Conservation (phyloP, 2,888 invertebrate genomes). For the Lasioglossum leucozonium region DNA sequence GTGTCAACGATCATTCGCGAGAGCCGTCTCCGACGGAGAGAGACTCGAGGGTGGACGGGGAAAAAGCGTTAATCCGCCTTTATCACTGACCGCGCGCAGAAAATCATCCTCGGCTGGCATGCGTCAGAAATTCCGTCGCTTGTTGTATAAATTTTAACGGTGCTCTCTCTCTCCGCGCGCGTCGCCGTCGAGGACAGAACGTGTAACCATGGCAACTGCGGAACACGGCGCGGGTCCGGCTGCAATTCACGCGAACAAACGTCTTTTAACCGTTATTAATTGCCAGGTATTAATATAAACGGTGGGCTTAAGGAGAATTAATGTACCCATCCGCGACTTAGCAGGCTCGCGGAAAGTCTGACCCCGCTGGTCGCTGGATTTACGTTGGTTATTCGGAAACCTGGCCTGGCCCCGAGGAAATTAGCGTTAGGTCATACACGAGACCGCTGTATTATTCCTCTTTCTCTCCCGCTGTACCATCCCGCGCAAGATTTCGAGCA, state of each 20-base stretch:
- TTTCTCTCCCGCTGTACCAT: not conserved
- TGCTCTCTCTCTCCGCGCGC: conserved; percentile 29
- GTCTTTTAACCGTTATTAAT: conserved; percentile 80
- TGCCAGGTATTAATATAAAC: conserved; percentile 79
- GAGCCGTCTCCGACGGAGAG: not conserved
- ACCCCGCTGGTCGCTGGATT: conserved; percentile 59
- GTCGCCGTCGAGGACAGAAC: conserved; percentile 28
- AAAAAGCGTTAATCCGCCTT: not conserved
- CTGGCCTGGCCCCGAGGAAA: conserved; percentile 47
- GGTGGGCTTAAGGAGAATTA: conserved; percentile 77
- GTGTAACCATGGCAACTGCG: conserved; percentile 47
- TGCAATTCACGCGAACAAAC: conserved; percentile 68
- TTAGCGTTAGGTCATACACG: conserved; percentile 64
- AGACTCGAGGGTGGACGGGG: not conserved
- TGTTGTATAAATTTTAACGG: conserved; percentile 74
- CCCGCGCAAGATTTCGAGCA: conserved; percentile 24
- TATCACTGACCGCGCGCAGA: not conserved
- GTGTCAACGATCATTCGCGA: not conserved
- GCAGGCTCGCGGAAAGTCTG: conserved; percentile 62
- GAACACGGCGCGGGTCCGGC: conserved; percentile 50
- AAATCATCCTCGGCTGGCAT: conserved; percentile 6
- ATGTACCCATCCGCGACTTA: conserved; percentile 74
- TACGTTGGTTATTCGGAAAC: conserved; percentile 60
- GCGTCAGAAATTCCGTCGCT: conserved; percentile 1
- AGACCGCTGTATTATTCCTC: conserved; percentile 57